Evolutionary conservation across 2,113 vertebrate species (phyloP), one percentile per base, ranked within the genome.

Genomic region (Nansenia antarctica): DNA sequence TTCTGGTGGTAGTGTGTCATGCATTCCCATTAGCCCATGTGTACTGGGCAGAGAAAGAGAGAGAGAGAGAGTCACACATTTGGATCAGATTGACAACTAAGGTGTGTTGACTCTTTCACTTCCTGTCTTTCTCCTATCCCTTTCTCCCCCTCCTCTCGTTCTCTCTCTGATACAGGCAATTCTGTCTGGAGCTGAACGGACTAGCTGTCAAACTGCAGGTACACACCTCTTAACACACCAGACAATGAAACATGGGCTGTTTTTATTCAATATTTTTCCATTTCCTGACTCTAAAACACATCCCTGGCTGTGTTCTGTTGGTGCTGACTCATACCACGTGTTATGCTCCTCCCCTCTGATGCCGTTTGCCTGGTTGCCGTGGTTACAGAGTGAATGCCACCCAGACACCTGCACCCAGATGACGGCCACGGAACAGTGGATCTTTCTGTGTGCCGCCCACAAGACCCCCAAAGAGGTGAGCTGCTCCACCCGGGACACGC

Each of bases 391-490:
- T 5, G 97, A 99, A 86, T 99, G 98, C 78, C 97, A 99, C 80
- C 97, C 98, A 67, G 97, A 99, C 87, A 98, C 97, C 0, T 99
- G 98, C 76, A 99, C 96, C 81, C 98, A 99, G 90, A 99, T 99
- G 98, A 99, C 98, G 1, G 98, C 98, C 80, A 99, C 98, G 14
- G 98, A 99, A 86, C 98, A 99, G 80, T 99, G 97, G 97, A 98
- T 98, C 91, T 99, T 99, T 75, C 91, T 99, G 86, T 99, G 98
- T 91, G 97, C 98, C 57, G 98, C 98, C 78, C 98, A 99, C 90
- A 99, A 99, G 92, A 99, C 97, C 72, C 98, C 98, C 78, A 99
- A 99, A 94, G 98, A 99, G 94, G 98, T 95, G 65, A 49, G n/a
- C n/a, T n/a, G n/a, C n/a, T n/a, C n/a, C n/a, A n/a, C n/a, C n/a